Percentiles rank a stretch among this genome's conserved stretches.
Conservation (phyloP, 2,888 invertebrate species). For the Barypeithes pellucidus region DNA sequence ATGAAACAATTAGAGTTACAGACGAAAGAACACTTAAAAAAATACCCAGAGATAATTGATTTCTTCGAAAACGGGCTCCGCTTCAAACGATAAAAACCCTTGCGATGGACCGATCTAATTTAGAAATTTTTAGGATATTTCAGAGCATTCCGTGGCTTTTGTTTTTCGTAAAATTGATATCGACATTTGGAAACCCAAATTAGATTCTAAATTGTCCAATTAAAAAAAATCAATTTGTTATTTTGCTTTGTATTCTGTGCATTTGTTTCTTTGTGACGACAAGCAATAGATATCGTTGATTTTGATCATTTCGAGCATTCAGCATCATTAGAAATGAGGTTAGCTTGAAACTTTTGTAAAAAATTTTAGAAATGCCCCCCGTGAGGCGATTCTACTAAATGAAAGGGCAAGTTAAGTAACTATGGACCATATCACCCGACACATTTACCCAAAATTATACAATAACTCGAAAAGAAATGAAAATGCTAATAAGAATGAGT, state of each 20-base stretch:
- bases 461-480: no score
- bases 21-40: slow-evolving; percentile 25
- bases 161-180: slow-evolving; percentile 49
- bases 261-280: background rate
- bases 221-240: slow-evolving; percentile 48
- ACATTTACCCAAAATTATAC: no score
- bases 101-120: slow-evolving; percentile 62
- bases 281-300: background rate
- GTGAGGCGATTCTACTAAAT: no score
- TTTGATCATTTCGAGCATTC: no score
- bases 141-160: slow-evolving; percentile 58
- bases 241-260: background rate
- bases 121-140: slow-evolving; percentile 62
- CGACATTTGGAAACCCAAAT: slow-evolving; percentile 60
- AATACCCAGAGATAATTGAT: slow-evolving; percentile 25
- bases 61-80: slow-evolving; percentile 29
- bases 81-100: slow-evolving; percentile 50
- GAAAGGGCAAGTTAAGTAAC: no score
- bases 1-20: slow-evolving; percentile 19
- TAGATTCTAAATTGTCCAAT: slow-evolving; percentile 61
- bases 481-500: no score
- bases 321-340: no score
- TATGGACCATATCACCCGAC: no score
- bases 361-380: no score
- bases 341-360: no score